Conservation (phyloP, 2,888 invertebrate genomes). For the Myathropa florea region DNA sequence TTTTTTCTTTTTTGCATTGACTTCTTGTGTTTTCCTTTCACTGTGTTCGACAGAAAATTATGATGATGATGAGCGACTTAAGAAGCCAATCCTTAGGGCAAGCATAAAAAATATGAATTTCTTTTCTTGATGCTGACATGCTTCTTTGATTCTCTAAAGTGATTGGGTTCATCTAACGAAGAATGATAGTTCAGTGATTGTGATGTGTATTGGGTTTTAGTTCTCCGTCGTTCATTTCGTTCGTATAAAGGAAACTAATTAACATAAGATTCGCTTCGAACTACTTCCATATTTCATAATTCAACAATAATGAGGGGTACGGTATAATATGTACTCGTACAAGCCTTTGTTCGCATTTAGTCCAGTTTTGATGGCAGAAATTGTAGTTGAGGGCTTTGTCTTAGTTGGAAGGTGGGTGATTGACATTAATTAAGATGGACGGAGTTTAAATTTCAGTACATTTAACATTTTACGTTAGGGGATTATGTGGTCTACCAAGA, state of each 20-base stretch:
- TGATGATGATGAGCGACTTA: slow-evolving; percentile 66
- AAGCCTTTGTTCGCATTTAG: background rate
- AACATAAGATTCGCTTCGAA: slow-evolving; percentile 6
- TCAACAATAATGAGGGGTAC: background rate
- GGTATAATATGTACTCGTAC: background rate
- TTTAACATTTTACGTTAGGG: background rate
- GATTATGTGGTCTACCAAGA: background rate
- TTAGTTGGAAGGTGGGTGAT: background rate
- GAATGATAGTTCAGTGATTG: background rate
- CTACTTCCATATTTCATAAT: background rate
- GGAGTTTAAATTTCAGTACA: background rate
- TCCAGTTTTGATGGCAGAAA: background rate
- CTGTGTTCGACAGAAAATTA: slow-evolving; percentile 13
- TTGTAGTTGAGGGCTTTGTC: background rate
- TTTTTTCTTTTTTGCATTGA: background rate
- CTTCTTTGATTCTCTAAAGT: slow-evolving; percentile 38
- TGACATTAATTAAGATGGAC: background rate
- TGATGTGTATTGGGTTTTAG: slow-evolving; percentile 5
- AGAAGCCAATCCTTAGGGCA: slow-evolving; percentile 50
- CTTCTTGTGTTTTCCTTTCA: background rate
- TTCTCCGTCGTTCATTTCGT: background rate
- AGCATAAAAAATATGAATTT: slow-evolving; percentile 20
- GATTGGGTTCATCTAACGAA: slow-evolving; percentile 35
- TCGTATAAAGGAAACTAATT: slow-evolving; percentile 4
- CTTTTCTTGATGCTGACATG: slow-evolving; percentile 26